Conservation (phyloP, 2,888 invertebrate genomes). For the Isoperla grammatica region DNA sequence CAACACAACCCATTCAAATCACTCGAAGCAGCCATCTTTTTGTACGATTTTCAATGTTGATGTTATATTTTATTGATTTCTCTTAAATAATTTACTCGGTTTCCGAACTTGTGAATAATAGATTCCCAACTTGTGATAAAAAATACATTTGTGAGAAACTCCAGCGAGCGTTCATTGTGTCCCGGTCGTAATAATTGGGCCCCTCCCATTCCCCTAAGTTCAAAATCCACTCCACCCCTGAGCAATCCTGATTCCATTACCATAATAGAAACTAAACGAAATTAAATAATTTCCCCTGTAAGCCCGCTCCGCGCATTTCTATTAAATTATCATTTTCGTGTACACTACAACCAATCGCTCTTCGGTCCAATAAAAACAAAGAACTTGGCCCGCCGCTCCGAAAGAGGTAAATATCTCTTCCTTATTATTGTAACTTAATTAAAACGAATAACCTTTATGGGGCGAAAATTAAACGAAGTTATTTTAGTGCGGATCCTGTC, state of each 20-base stretch:
- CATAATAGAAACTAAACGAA: conserved; percentile 32
- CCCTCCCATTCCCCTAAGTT: conserved; percentile 3
- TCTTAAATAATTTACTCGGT: conserved; percentile 10
- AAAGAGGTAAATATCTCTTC: conserved; percentile 31
- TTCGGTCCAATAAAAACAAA: conserved; percentile 27
- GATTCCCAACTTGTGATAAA: conserved; percentile 13
- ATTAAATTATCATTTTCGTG: conserved; percentile 31
- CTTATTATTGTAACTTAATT: conserved; percentile 33
- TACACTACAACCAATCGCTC: conserved; percentile 27
- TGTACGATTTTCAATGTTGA: conserved; percentile 15
- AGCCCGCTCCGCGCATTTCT: conserved; percentile 19
- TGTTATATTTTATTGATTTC: conserved; percentile 16
- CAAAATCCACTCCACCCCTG: not conserved
- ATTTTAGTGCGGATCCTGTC: conserved; percentile 28
- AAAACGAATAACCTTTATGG: conserved; percentile 29
- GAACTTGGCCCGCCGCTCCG: too few species aligned
- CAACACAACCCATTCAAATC: not conserved
- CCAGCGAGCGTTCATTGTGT: not conserved
- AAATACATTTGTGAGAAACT: conserved; percentile 15
- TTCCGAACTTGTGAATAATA: conserved; percentile 11
- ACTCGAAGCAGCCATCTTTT: conserved; percentile 9
- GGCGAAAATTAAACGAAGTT: conserved; percentile 29
- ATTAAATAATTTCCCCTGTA: conserved; percentile 31
- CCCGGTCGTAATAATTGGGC: conserved; percentile 12
- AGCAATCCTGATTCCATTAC: conserved; percentile 31